Percentiles rank a stretch among this genome's conserved stretches.
phyloP scores from a whole-genome alignment of 2,797 vertebrate species.

The Lepus oiostolus region DNA sequence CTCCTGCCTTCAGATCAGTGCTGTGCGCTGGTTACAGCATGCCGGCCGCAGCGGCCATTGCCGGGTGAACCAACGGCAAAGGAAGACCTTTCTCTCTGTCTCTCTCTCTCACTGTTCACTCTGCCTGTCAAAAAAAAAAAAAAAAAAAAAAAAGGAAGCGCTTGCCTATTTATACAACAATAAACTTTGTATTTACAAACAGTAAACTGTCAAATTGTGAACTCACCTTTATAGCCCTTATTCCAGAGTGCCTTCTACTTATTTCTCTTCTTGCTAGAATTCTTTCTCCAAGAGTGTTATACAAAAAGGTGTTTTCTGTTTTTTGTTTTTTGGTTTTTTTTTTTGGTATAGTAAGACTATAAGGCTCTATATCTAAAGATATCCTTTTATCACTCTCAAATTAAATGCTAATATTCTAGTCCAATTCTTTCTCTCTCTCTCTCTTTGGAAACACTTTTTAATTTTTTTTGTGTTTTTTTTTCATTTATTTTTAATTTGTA shows the following conservation, averaged over 20 bases:
- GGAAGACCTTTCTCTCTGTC: no score
- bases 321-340: neutral
- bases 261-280: neutral
- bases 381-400: neutral
- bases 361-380: neutral
- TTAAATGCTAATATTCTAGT: neutral
- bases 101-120: no score
- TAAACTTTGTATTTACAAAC: neutral
- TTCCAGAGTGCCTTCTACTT: neutral
- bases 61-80: no score
- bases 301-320: neutral
- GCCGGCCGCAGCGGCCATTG: no score
- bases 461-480: no score
- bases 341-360: neutral
- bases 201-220: constrained; percentile 10
- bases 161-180: neutral
- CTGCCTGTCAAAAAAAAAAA: no score
- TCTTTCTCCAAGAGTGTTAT: neutral
- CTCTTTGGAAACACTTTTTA: neutral
- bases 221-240: neutral
- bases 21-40: no score
- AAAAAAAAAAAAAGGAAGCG: no score
- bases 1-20: no score
- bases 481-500: no score
- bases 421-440: neutral